phyloP scores from a whole-genome alignment of 2,888 invertebrate genomes.

The Phorcus lineatus region DNA sequence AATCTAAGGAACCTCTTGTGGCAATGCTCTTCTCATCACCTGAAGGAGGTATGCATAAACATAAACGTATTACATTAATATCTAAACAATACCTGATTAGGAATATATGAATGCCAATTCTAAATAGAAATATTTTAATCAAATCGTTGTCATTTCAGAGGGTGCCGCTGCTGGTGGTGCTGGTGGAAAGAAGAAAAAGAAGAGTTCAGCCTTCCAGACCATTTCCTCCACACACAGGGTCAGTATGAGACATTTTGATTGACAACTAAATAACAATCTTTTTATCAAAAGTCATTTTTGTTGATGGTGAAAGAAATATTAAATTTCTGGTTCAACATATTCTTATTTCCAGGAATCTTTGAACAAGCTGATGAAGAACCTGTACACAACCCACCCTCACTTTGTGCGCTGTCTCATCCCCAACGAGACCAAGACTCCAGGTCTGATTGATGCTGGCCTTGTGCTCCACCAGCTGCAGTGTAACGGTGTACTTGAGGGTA shows the following conservation, averaged over 20 bases:
- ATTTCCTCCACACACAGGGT: constrained; percentile 98
- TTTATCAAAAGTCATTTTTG: neutral
- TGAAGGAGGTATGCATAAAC: constrained; percentile 31
- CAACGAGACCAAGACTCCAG: constrained; percentile 80
- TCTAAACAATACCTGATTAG: too few species aligned
- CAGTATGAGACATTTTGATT: neutral
- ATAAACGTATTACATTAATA: too few species aligned
- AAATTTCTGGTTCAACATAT: too few species aligned
- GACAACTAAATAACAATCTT: neutral
- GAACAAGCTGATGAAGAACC: constrained; percentile 94
- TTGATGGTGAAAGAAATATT: too few species aligned
- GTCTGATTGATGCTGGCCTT: constrained; percentile 97
- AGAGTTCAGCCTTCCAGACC: constrained; percentile 98
- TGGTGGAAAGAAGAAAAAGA: constrained; percentile 88
- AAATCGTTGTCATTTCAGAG: too few species aligned
- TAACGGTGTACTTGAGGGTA: constrained; percentile 99
- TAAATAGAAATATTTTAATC: too few species aligned
- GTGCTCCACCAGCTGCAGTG: constrained; percentile 99
- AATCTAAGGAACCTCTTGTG: constrained; percentile 76
- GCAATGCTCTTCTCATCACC: constrained; percentile 64
- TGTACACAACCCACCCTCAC: constrained; percentile 81
- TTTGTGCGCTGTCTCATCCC: constrained; percentile 99
- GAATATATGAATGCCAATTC: too few species aligned
- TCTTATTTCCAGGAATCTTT: constrained; percentile 77
- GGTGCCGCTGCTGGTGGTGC: constrained; percentile 21